A percentile compares a stretch with the other conserved stretches of the same genome.
phyloP scores from a whole-genome alignment of 2,888 invertebrate species.

The Pristionchus japonicus region DNA sequence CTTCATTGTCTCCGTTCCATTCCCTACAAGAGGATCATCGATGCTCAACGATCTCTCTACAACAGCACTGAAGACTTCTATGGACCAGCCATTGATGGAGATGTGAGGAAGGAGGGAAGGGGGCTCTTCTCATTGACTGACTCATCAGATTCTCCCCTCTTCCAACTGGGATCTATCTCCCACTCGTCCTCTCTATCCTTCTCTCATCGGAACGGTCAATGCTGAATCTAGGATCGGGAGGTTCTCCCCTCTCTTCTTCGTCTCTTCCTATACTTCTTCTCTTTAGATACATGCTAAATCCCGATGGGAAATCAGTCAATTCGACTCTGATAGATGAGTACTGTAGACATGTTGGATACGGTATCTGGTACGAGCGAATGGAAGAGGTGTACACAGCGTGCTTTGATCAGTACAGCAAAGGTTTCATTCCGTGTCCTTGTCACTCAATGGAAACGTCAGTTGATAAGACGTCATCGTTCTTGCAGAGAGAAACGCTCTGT shows the following conservation, averaged over 20 bases:
- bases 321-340: conserved; percentile 15
- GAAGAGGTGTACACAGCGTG: conserved; percentile 31
- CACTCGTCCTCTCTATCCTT: conserved; percentile 29
- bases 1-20: conserved; percentile 34
- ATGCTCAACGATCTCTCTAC: conserved; percentile 25
- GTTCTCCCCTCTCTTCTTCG: not conserved
- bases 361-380: conserved; percentile 3
- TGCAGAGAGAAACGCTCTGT: not conserved
- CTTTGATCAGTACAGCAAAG: conserved; percentile 38
- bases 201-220: conserved; percentile 31
- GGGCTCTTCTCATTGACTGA: not conserved
- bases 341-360: conserved; percentile 37
- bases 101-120: not conserved
- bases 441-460: not conserved
- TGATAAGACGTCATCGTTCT: not conserved
- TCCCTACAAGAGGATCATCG: conserved; percentile 37
- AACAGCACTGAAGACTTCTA: conserved; percentile 43
- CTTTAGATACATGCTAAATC: conserved; percentile 14
- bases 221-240: conserved; percentile 15
- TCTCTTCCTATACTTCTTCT: not conserved
- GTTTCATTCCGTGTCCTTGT: not conserved
- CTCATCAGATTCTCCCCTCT: conserved; percentile 1
- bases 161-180: conserved; percentile 1
- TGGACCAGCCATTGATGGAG: conserved; percentile 30
- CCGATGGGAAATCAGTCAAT: not conserved